Base-by-base conservation (phyloP, 2,113 vertebrate species). In the Oncorhynchus kisutch region DNA sequence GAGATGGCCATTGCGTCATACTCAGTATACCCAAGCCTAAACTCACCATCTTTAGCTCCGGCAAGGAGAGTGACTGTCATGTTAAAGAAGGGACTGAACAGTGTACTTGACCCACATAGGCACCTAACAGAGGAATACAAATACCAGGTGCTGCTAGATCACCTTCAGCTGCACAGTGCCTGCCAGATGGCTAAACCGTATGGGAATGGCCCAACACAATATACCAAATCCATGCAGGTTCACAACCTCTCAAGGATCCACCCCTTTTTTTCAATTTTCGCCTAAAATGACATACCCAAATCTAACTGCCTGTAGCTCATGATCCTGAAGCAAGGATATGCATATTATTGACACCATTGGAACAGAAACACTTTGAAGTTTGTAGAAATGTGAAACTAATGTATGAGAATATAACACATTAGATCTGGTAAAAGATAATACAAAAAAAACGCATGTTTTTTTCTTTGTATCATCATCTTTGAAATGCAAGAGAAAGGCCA, bases 101-200 rank as follows among this genome's bases (percentile, higher is more conserved):
- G 72, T 20, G 2, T 80, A 14, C 67, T 71, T n/a, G 73, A 68
- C 3, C 66, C 67, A 4, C 78, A 80, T 31, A 66, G 39, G 4
- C 59, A 80, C 12, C n/a, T 75, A 9, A 75, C 73, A 22, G 78
- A 80, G n/a, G 67, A 75, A 24, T 79, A 75, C 9, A 71, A 75
- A 64, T 75, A 71, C 22, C 77, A 78, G 16, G 20, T 73, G 9
- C 34, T 78, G 5, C 27, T 78, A 12, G 76, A 72, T 18, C 76
- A 51, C 25, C 62, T 78, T 3, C 68, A 79, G 39, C 51, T 45
- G 8, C 77, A 65, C 6, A 29, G 13, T n/a, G 51, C 54, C 25
- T 60, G 70, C 18, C 51, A 70, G 20, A 18, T 70, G 13, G 77
- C 71, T 7, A 78, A 68, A 72, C 27, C 8, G 14, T 74, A 78